phyloP scores from a whole-genome alignment of 2,113 vertebrate species.

The Tichodroma muraria region DNA sequence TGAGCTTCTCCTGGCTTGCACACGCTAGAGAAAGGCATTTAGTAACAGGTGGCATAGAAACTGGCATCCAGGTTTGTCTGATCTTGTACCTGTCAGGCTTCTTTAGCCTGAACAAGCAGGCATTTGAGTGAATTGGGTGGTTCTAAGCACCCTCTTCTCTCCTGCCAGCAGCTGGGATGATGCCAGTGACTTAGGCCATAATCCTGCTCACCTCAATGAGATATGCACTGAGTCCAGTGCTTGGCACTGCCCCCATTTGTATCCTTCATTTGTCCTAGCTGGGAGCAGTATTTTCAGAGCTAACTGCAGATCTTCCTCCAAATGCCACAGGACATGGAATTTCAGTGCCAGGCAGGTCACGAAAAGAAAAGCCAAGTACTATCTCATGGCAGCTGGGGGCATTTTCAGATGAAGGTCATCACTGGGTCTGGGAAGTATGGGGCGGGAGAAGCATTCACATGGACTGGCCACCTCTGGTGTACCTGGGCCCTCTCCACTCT shows the following conservation, averaged over 20 bases:
- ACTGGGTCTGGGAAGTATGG: not conserved
- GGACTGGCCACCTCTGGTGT: not conserved
- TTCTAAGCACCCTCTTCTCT: not conserved
- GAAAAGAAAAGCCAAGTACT: not conserved
- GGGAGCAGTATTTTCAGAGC: not conserved
- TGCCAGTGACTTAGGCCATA: not conserved
- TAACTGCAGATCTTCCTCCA: not conserved
- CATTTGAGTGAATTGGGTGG: not conserved
- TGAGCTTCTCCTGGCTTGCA: not conserved
- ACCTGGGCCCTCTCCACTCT: too few species aligned
- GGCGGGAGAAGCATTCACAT: not conserved
- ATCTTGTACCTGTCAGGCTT: not conserved
- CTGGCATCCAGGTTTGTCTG: not conserved
- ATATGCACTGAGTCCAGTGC: too few species aligned
- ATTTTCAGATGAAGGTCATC: not conserved
- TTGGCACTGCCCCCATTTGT: not conserved
- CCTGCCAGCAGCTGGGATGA: not conserved
- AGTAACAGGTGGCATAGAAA: not conserved
- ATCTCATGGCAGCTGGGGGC: not conserved
- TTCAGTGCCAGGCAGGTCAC: not conserved
- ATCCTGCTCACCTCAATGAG: not conserved
- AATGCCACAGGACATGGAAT: not conserved
- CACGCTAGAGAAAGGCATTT: not conserved
- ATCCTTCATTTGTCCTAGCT: not conserved
- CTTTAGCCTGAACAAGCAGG: not conserved